Conservation (phyloP, 2,888 invertebrate genomes). For the Crocallis elinguaria region DNA sequence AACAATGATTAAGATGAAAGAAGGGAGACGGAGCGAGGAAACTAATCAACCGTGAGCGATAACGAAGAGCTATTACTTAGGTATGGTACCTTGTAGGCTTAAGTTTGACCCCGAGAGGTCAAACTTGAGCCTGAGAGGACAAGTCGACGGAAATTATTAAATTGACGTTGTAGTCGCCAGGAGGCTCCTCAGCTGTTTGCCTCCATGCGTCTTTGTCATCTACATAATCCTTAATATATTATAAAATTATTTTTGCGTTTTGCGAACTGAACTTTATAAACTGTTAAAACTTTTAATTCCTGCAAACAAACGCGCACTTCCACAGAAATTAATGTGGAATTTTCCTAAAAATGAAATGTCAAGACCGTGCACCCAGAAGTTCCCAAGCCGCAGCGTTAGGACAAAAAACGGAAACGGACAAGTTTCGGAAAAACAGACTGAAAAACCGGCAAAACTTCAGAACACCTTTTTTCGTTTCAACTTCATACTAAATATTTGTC, state of each 20-base stretch:
- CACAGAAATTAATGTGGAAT: constrained; percentile 13
- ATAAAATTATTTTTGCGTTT: no score
- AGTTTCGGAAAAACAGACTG: constrained; percentile 14
- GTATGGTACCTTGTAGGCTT: background rate
- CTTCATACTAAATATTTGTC: constrained; percentile 21
- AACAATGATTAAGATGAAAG: constrained; percentile 7
- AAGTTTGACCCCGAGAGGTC: no score
- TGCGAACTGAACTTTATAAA: no score
- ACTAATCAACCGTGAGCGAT: constrained; percentile 21
- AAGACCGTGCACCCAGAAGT: constrained; percentile 22
- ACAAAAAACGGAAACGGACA: constrained; percentile 16
- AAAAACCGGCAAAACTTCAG: constrained; percentile 17
- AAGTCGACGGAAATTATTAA: no score
- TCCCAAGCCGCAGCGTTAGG: constrained; percentile 4
- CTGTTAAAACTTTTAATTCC: no score
- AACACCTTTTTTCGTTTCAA: constrained; percentile 22
- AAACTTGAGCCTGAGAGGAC: no score
- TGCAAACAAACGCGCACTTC: background rate
- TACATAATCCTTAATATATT: no score
- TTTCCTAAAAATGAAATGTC: constrained; percentile 20
- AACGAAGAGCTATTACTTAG: constrained; percentile 2
- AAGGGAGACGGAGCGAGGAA: constrained; percentile 1
- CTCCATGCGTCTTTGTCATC: no score
- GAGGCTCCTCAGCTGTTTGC: no score
- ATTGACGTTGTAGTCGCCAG: no score